Evolutionary conservation across 2,113 vertebrate species (phyloP).

Genomic region (Corydoras sp.): DNA sequence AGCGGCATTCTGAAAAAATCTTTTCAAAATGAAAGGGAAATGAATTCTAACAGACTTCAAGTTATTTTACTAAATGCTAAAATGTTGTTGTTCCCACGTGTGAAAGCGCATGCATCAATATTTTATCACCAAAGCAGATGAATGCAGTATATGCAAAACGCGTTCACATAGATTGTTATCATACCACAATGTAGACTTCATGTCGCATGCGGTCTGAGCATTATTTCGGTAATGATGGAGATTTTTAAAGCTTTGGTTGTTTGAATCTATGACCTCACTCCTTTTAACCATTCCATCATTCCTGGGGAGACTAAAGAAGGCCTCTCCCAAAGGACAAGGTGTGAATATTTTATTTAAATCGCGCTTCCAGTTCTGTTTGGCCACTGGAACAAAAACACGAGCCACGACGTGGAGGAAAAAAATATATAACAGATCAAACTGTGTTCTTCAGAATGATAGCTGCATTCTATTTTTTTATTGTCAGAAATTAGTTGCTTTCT

Average conservation of each 20-base stretch:
- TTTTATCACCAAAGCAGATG: too few relatives aligned
- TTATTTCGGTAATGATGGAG: conserved; percentile 1
- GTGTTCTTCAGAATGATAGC: not conserved
- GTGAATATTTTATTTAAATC: conserved; percentile 25
- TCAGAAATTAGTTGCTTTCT: too few relatives aligned
- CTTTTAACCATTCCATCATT: not conserved
- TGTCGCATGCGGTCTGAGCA: too few relatives aligned
- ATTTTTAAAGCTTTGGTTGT: not conserved
- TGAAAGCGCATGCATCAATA: too few relatives aligned
- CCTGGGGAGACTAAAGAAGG: conserved; percentile 10
- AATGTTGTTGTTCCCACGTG: too few relatives aligned
- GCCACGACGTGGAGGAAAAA: not conserved
- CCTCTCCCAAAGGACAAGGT: conserved; percentile 1
- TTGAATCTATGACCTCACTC: not conserved
- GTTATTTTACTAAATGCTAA: too few relatives aligned
- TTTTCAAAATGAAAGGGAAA: too few relatives aligned
- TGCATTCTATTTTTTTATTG: conserved; percentile 29
- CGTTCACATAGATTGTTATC: too few relatives aligned
- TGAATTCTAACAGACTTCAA: too few relatives aligned
- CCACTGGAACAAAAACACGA: not conserved
- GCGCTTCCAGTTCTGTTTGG: conserved; percentile 7
- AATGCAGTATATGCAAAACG: too few relatives aligned
- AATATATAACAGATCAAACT: not conserved
- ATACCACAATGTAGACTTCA: too few relatives aligned
- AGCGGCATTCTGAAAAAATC: too few relatives aligned